Base-by-base conservation (phyloP, 2,888 invertebrate species). In the Drosophila formosana region DNA sequence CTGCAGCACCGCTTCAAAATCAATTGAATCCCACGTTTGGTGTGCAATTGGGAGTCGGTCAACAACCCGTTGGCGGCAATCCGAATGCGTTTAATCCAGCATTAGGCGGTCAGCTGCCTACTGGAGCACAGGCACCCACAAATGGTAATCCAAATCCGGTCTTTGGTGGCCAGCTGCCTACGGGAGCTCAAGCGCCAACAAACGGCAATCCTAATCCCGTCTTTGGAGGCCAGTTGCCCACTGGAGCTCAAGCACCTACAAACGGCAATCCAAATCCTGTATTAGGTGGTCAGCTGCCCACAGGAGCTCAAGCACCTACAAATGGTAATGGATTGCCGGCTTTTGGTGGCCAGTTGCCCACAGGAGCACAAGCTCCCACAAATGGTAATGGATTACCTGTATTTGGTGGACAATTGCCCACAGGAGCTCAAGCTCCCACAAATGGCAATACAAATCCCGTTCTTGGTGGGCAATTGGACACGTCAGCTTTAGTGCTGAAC, bases 201-300 rank as follows among this genome's bases (percentile, higher is more conserved):
- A 37, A 37, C 11, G 37, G 11, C 11, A 11, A 37, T 5, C 37
- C 37, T 4, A 37, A n/a, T 37, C 9, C 9, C 2, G 37, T 49
- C n/a, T 11, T 60, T 3, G 74, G 74, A 0, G 78, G 52, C 0
- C 82, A 78, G 13, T 9, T 69, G 9, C 30, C 52, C 4, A 34
- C 78, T 1, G 60, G 47, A 6, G 75, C 41, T 8, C 78, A 60
- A 49, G 39, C 34, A 7, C 53, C 51, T 1, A 62, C 30, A 1
- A 58, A 46, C 2, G 51, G 23, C 11, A 62, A 46, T 25, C 53
- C 45, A 4, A 56, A 56, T 25, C 39, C 39, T 0, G 18, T 18
- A 6, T 7, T 41, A 2, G 39, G 39, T 7, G 39, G 39, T 7
- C 39, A 41, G 18, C 6, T 41, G 18, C 13, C 39, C 3, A 7